Percentiles rank a stretch among this genome's conserved stretches.
These are phyloP conservation scores for Aplidium turbinatum DNA, from an alignment of 23 tunicate species.

Conservation along the genomic window DNA sequence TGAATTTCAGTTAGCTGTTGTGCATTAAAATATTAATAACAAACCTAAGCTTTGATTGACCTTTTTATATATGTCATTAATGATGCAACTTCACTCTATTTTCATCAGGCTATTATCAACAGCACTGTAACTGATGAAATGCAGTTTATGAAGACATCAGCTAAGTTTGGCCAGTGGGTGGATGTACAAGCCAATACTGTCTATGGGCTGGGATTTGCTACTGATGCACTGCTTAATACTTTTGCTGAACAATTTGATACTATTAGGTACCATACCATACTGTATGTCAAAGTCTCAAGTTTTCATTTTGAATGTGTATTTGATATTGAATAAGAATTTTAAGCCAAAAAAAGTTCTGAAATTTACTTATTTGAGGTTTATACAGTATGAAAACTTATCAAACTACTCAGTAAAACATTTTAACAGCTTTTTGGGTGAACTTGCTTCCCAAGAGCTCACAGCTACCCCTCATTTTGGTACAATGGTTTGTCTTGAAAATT, in stretches of 20 bases:
- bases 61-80: too few relatives aligned
- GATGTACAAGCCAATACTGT: conserved; percentile 80
- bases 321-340: background rate
- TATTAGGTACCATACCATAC: conserved; percentile 66
- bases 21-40: too few relatives aligned
- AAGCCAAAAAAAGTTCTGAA: background rate
- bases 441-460: too few relatives aligned
- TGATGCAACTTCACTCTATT: too few relatives aligned
- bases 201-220: conserved; percentile 85
- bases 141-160: conserved; percentile 87
- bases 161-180: conserved; percentile 96
- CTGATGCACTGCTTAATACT: conserved; percentile 55
- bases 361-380: background rate
- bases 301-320: background rate
- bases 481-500: too few relatives aligned
- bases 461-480: too few relatives aligned
- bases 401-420: background rate
- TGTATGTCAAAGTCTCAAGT: background rate
- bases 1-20: too few relatives aligned
- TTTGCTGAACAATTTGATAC: conserved; percentile 88
- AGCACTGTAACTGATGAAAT: conserved; percentile 76
- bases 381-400: background rate
- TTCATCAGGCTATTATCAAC: conserved; percentile 94
- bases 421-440: too few relatives aligned
- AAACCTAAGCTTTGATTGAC: too few relatives aligned